phyloP scores from a whole-genome alignment of 2,113 vertebrate species.

The Macrotus californicus region DNA sequence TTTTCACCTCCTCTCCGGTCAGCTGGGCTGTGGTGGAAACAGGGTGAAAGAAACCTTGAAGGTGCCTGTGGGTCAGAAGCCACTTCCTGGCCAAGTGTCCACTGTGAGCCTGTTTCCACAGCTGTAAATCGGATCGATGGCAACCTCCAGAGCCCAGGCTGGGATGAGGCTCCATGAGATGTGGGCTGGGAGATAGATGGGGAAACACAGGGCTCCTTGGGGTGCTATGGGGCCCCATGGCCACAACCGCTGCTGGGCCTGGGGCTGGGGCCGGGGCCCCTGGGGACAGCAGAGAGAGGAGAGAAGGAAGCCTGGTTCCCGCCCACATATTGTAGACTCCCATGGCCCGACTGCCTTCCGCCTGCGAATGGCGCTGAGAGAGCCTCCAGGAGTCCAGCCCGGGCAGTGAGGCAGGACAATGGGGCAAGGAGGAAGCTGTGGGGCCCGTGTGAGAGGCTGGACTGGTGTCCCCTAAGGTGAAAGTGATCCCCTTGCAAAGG shows the following conservation, averaged over 20 bases:
- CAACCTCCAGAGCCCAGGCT: not conserved
- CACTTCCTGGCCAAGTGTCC: not conserved
- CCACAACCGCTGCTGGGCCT: too few species aligned
- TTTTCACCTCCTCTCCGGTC: not conserved
- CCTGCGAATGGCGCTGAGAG: not conserved
- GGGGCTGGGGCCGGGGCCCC: not conserved
- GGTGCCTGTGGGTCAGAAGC: not conserved
- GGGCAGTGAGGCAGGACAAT: too few species aligned
- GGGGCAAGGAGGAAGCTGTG: not conserved
- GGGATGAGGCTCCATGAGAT: not conserved
- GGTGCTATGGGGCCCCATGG: not conserved
- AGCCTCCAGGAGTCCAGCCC: not conserved
- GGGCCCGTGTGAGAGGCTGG: not conserved
- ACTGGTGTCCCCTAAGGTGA: accelerated
- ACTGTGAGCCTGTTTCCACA: not conserved
- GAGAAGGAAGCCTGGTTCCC: not conserved
- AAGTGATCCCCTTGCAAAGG: not conserved
- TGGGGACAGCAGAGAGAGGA: not conserved
- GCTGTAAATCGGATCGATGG: not conserved
- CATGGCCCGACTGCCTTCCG: not conserved
- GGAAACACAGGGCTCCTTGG: not conserved
- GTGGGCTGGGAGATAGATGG: not conserved
- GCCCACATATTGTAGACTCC: not conserved
- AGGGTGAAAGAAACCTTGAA: not conserved
- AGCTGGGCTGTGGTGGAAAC: not conserved